Evolutionary conservation across 2,797 vertebrate species (phyloP).

Genomic region (Malacoraja senta): DNA sequence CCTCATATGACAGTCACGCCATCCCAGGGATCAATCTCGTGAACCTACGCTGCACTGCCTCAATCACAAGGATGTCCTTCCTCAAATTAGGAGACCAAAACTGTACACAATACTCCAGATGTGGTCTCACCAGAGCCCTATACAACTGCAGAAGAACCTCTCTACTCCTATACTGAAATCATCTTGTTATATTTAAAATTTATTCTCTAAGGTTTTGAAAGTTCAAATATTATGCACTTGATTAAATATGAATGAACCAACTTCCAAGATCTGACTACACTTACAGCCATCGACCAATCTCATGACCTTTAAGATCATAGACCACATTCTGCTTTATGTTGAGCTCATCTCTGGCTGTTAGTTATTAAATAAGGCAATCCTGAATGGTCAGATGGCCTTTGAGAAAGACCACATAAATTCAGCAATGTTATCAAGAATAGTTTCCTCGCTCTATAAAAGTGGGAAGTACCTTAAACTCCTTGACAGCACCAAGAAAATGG

Average conservation of each 20-base stretch:
- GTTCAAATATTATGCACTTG: background rate
- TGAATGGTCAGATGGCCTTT: background rate
- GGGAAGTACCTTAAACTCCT: background rate
- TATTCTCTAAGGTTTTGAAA: background rate
- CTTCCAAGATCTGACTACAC: background rate
- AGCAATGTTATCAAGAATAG: background rate
- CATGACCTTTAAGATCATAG: background rate
- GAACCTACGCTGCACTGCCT: too few species aligned
- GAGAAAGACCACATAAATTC: background rate
- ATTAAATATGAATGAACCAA: constrained; percentile 25
- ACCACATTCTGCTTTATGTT: background rate
- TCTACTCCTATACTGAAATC: too few species aligned
- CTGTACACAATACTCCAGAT: too few species aligned
- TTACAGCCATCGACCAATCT: background rate
- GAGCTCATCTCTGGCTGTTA: background rate
- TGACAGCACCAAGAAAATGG: background rate
- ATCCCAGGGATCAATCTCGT: too few species aligned
- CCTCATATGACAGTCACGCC: too few species aligned
- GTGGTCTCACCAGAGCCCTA: too few species aligned
- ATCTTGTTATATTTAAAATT: too few species aligned
- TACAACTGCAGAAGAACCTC: too few species aligned
- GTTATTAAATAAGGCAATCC: background rate
- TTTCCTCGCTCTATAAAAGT: background rate
- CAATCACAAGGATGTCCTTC: too few species aligned
- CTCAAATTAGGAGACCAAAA: too few species aligned